Conservation (phyloP, 2,888 invertebrate genomes). For the Archips crataeganus region DNA sequence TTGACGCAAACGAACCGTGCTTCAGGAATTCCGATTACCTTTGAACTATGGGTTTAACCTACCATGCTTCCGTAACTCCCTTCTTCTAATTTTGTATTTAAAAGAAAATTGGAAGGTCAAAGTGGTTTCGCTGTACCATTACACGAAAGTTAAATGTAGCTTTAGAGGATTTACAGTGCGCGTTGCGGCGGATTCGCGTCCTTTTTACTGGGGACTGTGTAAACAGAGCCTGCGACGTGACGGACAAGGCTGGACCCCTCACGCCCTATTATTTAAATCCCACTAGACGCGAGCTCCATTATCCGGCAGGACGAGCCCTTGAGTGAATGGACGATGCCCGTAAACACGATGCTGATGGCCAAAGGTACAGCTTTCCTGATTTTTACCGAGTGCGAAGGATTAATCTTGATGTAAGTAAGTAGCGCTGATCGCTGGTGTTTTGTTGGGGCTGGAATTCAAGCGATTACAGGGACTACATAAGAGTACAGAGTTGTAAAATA, state of each 20-base stretch:
- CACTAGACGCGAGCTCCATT: conserved; percentile 72
- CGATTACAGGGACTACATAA: not conserved
- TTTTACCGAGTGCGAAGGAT: conserved; percentile 19
- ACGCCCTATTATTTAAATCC: conserved; percentile 78
- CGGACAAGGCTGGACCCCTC: conserved; percentile 53
- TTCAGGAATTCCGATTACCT: not conserved
- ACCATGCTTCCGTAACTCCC: not conserved
- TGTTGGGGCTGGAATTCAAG: too few relatives aligned
- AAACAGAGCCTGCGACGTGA: conserved; percentile 59
- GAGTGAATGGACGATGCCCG: conserved; percentile 63
- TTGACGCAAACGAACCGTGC: not conserved
- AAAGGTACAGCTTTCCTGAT: conserved; percentile 52
- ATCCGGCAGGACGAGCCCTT: conserved; percentile 57
- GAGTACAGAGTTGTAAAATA: not conserved
- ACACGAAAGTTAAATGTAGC: conserved; percentile 39
- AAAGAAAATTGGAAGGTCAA: not conserved
- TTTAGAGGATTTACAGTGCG: conserved; percentile 35
- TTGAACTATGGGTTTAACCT: not conserved
- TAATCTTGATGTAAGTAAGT: conserved; percentile 17
- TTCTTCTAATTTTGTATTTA: not conserved
- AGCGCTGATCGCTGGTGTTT: conserved; percentile 16
- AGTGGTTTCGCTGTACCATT: conserved; percentile 22
- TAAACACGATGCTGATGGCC: conserved; percentile 60
- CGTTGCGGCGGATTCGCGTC: conserved; percentile 51
- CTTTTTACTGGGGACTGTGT: conserved; percentile 57